These are phyloP conservation scores for Drosophila chauvacae DNA, from an alignment of 1,140 invertebrate species.

Conservation along the genomic window DNA sequence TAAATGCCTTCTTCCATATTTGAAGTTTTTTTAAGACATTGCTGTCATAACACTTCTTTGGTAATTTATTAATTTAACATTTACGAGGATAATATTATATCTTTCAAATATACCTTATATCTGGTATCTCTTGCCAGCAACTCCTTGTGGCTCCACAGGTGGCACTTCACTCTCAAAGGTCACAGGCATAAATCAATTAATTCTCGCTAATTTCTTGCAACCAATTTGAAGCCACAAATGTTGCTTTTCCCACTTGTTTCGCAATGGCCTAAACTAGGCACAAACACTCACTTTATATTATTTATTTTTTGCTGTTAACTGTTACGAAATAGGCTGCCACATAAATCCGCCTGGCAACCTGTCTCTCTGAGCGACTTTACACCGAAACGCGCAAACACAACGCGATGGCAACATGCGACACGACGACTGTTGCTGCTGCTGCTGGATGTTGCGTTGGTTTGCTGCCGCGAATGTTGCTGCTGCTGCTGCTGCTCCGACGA, in stretches of 20 bases:
- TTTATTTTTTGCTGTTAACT: constrained; percentile 6
- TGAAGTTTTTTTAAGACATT: too few species aligned
- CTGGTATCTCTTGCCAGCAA: background rate
- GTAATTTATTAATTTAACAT: too few species aligned
- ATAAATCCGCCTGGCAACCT: constrained; percentile 34
- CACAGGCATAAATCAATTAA: constrained; percentile 28
- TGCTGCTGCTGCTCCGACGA: constrained; percentile 36
- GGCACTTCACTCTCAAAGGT: constrained; percentile 30
- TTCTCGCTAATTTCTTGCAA: constrained; percentile 7
- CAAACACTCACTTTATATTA: constrained; percentile 28
- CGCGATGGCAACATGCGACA: constrained; percentile 23
- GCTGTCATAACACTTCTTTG: too few species aligned
- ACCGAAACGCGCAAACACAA: constrained; percentile 22
- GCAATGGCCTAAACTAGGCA: constrained; percentile 41
- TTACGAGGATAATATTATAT: background rate
- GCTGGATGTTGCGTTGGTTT: constrained; percentile 24
- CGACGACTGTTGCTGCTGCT: constrained; percentile 33
- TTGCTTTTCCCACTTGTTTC: constrained; percentile 21
- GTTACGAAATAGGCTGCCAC: constrained; percentile 37
- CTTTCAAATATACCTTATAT: constrained; percentile 13
- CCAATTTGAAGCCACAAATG: constrained; percentile 7
- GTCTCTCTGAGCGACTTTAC: constrained; percentile 20
- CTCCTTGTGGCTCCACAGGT: constrained; percentile 25
- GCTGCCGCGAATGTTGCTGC: constrained; percentile 27
- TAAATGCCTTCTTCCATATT: too few species aligned